Conservation (phyloP, 2,888 invertebrate species). For the Caenorhabditis virilis region DNA sequence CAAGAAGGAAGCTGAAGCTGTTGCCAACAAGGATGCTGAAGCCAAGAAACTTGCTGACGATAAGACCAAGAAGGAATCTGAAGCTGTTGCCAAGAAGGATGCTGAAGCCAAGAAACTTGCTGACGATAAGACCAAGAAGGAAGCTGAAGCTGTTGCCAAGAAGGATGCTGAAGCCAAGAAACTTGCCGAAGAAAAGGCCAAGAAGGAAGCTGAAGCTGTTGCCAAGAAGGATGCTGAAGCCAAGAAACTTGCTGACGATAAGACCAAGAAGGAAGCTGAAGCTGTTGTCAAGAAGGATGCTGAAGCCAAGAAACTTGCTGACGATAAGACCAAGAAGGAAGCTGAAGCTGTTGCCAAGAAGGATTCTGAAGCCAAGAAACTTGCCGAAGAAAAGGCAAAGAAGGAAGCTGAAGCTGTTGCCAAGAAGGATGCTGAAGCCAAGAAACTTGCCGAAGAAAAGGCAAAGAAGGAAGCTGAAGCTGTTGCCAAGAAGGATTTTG, state of each 20-base stretch:
- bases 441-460: not conserved
- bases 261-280: slow-evolving; percentile 3
- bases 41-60: not conserved
- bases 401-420: not conserved
- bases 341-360: slow-evolving; percentile 13
- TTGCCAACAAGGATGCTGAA: not conserved
- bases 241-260: not conserved
- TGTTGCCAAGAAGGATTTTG: slow-evolving; percentile 1
- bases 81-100: not conserved
- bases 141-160: slow-evolving; percentile 4
- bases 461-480: not conserved
- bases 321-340: slow-evolving; percentile 5
- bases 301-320: slow-evolving; percentile 1
- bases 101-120: slow-evolving; percentile 3
- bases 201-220: slow-evolving; percentile 2
- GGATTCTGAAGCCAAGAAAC: slow-evolving; percentile 13
- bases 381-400: not conserved
- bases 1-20: slow-evolving; percentile 1
- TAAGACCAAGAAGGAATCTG: not conserved
- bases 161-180: slow-evolving; percentile 7
- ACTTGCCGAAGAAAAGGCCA: not conserved
- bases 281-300: not conserved
- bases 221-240: slow-evolving; percentile 6
- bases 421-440: not conserved
- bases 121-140: slow-evolving; percentile 7